A percentile compares a stretch with the other conserved stretches of the same genome.
These are phyloP conservation scores for Eubasilissa regina DNA, from an alignment of 1,140 invertebrate genomes.

Conservation along the genomic window DNA sequence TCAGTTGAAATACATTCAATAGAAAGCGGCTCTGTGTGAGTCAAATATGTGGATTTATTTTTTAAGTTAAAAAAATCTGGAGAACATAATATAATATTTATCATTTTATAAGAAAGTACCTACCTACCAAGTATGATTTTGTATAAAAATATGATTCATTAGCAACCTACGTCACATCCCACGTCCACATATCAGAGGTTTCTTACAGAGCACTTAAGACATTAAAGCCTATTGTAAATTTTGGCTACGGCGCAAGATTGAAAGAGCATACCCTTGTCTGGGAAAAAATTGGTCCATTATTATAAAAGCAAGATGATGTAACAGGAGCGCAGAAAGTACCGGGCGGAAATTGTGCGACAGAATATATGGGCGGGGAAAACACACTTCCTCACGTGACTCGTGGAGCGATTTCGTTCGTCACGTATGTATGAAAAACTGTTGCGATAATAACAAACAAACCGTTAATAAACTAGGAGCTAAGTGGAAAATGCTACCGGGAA, in stretches of 20 bases:
- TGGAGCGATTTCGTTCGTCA: slow-evolving; percentile 39
- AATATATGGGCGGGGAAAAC: slow-evolving; percentile 35
- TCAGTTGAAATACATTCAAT: no score
- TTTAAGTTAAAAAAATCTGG: no score
- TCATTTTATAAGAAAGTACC: no score
- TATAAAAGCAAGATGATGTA: slow-evolving; percentile 58
- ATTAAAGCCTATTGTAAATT: slow-evolving; percentile 54
- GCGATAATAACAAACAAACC: slow-evolving; percentile 50
- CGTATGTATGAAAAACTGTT: slow-evolving; percentile 40
- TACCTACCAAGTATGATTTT: no score
- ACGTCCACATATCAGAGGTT: slow-evolving; percentile 20
- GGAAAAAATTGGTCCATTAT: slow-evolving; percentile 56
- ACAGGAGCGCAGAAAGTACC: slow-evolving; percentile 45
- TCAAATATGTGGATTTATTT: no score
- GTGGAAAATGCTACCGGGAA: slow-evolving; percentile 49
- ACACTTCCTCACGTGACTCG: slow-evolving; percentile 46
- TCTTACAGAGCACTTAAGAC: slow-evolving; percentile 47
- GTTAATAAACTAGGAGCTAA: slow-evolving; percentile 52
- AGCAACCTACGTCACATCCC: not conserved
- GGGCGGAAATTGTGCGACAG: slow-evolving; percentile 38
- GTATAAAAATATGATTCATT: no score
- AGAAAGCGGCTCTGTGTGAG: no score
- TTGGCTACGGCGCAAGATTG: slow-evolving; percentile 40
- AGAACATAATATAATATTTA: no score
- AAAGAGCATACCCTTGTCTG: slow-evolving; percentile 58